Base-by-base conservation (phyloP, 1,140 invertebrate species). In the Chlorops oryzae region DNA sequence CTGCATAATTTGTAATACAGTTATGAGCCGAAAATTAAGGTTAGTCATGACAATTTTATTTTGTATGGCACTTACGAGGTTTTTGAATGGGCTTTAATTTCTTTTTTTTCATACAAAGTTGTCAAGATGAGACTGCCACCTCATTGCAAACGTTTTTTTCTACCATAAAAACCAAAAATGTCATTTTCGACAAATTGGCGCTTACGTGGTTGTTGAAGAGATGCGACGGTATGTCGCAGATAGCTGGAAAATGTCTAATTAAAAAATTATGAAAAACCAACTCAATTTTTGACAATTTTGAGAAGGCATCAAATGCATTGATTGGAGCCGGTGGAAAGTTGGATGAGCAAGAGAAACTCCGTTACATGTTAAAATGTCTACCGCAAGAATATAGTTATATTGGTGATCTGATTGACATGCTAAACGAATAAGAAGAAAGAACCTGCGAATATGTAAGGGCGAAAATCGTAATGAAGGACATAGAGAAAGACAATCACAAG, bases 241-340 rank as follows among this genome's bases (percentile, higher is more conserved):
- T n/a, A n/a, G n/a, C n/a, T 64, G 5, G 56, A 64, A 56, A 56
- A 32, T n/a, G 9, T 65, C 1, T 59, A 44, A 41, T 41, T 61
- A 23, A 63, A 60, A 47, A 44, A 61, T 48, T 65, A 32, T 27
- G 15, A 2, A 20, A 28, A 62, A 12, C 28, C 0, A 21, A 37
- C 5, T 15, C 12, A 38, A 65, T 65, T 51, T 65, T 68, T 40
- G 45, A 37, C 51, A 58, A 59, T 22, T 64, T 69, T 50, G 63
- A 69, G 40, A 68, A 59, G 51, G 9, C 54, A 23, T 42, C 55
- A 32, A 63, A 63, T 35, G 56, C 54, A 38, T 44, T 66, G 34
- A 67, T 60, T 57, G 15, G 3, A 2, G 59, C 62, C 7, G 61
- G 63, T n/a, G 61, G 51, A 17, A 53, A 39, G 41, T 27, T 65